Evolutionary conservation across 2,113 vertebrate genomes (phyloP).

Genomic region (zebrafish (Danio rerio)): GRCz12tu NC_133189.1:19789001-19789500

Average conservation of each 20-base stretch:
- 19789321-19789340: conserved; percentile 50
- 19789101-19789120: background rate
- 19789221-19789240: conserved; percentile 24
- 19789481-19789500: background rate
- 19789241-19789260: conserved; percentile 52
- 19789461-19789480: background rate
- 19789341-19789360: conserved; percentile 63
- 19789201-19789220: conserved; percentile 25
- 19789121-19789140: conserved; percentile 28
- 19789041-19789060: conserved; percentile 11
- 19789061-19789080: conserved; percentile 11
- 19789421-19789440: conserved; percentile 60
- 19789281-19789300: conserved; percentile 62
- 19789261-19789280: conserved; percentile 68
- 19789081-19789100: background rate
- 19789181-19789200: background rate
- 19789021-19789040: background rate
- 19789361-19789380: conserved; percentile 56
- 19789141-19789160: conserved; percentile 19
- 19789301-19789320: conserved; percentile 55
- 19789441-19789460: conserved; percentile 51
- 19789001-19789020: too few species aligned
- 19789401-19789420: conserved; percentile 39
- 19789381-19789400: conserved; percentile 61
- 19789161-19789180: conserved; percentile 23